Conservation (phyloP, 1,140 invertebrate genomes). For the Bombus pyrosoma region DNA sequence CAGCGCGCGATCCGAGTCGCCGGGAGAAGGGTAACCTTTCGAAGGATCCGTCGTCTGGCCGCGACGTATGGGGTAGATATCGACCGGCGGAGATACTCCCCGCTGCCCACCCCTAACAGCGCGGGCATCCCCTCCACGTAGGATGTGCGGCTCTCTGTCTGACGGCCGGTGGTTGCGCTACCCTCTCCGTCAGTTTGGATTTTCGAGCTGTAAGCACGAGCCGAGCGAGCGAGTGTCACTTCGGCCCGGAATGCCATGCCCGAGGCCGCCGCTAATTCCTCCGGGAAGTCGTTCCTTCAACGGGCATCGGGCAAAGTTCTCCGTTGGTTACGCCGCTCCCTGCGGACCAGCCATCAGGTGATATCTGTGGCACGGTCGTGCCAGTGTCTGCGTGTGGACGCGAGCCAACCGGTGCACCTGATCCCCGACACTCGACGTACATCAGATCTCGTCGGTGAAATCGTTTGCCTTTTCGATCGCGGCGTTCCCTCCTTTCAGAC, state of each 20-base stretch:
- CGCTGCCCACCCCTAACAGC: neutral
- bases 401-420: too few species aligned
- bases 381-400: neutral
- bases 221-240: constrained; percentile 67
- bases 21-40: constrained; percentile 46
- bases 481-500: too few species aligned
- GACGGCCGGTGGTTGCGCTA: constrained; percentile 39
- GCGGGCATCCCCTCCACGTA: constrained; percentile 15
- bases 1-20: too few species aligned
- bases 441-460: too few species aligned
- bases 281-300: constrained; percentile 76
- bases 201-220: constrained; percentile 49
- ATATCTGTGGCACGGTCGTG: neutral
- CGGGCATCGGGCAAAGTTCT: constrained; percentile 76
- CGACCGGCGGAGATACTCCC: constrained; percentile 66
- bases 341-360: constrained; percentile 73
- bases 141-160: constrained; percentile 19
- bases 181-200: constrained; percentile 52
- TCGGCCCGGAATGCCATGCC: constrained; percentile 80
- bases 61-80: constrained; percentile 73
- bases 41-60: constrained; percentile 42
- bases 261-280: constrained; percentile 74
- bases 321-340: constrained; percentile 73
- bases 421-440: too few species aligned
- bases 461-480: neutral